Base-by-base conservation (phyloP, 2,113 vertebrate genomes). In the Bothrops jararaca region DNA sequence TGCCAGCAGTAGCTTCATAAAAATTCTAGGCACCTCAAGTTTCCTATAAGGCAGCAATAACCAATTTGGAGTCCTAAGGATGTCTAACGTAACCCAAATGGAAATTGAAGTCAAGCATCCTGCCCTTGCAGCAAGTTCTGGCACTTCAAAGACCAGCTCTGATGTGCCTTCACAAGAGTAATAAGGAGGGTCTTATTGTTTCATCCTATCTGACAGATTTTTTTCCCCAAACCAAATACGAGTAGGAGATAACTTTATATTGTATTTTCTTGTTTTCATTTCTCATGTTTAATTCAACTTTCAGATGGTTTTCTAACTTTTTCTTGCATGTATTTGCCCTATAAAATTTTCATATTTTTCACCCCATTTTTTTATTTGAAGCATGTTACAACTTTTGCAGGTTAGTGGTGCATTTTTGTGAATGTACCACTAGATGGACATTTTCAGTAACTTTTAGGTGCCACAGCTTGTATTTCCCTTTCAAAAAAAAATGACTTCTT, bases 241-340 rank as follows among this genome's bases (percentile, higher is more conserved):
- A 29, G 18, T 12, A 80, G 6, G 23, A 52, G 74, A 29, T 34
- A 42, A 24, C 48, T 22, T 45, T 18, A 45, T 9, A 10, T 26
- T 0, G 0, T 0, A 0, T 42, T 53, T 42, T 85, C 48, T 88
- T 48, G 20, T 24, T 22, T 15, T 45, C 15, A 34, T 45, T 5
- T 64, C 22, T 15, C 22, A 60, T 58, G 11, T 29, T 45, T 24
- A 85, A 4, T 20, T 91, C 52, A 57, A 24, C 24, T 57, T 69
- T 69, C 50, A 91, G 45, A 22, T 12, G 39, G 26, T 64, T 34
- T 4, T n/a, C 26, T 42, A 42, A 29, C 4, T 39, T 92, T 88
- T 3, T 57, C 34, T 58, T 20, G 26, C 6, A 26, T 58, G 22
- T n/a, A 91, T n/a, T 48, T 64, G 56, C 29, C 45, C 26, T 7